Base-by-base conservation (phyloP, 1,140 invertebrate species). In the Achroia grisella region DNA sequence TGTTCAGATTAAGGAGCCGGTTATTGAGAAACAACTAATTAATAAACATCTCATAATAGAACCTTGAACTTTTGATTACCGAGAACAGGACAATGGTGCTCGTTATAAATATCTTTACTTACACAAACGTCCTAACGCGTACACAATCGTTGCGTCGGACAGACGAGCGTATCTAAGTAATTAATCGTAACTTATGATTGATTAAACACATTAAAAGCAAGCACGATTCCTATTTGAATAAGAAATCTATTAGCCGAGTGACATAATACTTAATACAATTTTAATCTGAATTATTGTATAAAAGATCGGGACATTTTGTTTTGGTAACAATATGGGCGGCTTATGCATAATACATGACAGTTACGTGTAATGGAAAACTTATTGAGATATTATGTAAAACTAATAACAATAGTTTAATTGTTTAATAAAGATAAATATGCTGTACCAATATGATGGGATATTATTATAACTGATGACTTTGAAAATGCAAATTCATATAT, bases 181-280 rank as follows among this genome's bases (percentile, higher is more conserved):
- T 82, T 85, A 82, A 82, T 85, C 77, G 75, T 73, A 55, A 40
- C 59, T 72, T 76, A 79, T 82, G 81, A 85, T 85, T 85, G 81
- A 85, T 85, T 85, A 77, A 85, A 76, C 60, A 71, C 81, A 82
- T 85, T 85, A 81, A 71, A 78, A 48, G 53, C 65, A 53, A 62
- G 70, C 80, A 80, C 76, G 80, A 80, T 60, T 72, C 61, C 62
- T 52, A 82, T 85, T 85, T 81, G 62, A 85, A 84, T 82, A 80
- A 72, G 70, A 77, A 71, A 74, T 73, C 68, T 81, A 80, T 82
- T 81, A 78, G 55, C 51, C 62, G 51, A 68, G 68, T 76, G 75
- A 80, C 72, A 80, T 75, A 78, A 78, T 71, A 70, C 56, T 71
- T 71, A 68, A 67, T 71, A 72, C 65, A 80, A 65, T 78, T 81